A percentile compares a stretch with the other conserved stretches of the same genome.
Evolutionary conservation across 92 coral and sea anemone species (phyloP).

Genomic region (Parazoanthus swiftii): DNA sequence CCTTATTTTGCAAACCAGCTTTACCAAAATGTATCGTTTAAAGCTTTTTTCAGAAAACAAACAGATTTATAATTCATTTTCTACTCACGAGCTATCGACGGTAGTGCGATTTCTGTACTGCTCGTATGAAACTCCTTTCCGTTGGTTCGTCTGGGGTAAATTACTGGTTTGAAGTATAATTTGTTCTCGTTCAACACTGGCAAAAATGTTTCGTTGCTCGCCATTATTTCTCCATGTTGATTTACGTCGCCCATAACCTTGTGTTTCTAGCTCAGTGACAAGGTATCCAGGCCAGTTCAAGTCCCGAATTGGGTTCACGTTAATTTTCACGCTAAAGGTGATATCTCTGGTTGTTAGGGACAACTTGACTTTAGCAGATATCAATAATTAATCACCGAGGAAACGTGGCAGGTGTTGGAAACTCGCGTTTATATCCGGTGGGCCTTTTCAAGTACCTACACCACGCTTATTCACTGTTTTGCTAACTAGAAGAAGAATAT

Average conservation of each 20-base stretch:
- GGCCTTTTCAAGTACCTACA: background rate
- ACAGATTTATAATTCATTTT: background rate
- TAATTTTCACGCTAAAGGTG: background rate
- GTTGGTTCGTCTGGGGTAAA: constrained; percentile 20
- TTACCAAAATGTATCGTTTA: background rate
- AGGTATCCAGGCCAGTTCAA: background rate
- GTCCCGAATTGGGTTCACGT: background rate
- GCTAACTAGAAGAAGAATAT: background rate
- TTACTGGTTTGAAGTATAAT: constrained; percentile 22
- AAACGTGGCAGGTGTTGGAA: background rate
- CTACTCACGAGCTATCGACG: constrained; percentile 34
- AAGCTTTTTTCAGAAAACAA: background rate
- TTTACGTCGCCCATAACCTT: background rate
- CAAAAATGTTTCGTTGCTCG: background rate
- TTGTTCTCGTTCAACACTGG: constrained; percentile 24
- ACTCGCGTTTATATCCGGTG: background rate
- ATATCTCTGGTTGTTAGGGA: constrained; percentile 23
- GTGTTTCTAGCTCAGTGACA: background rate
- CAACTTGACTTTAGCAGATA: background rate
- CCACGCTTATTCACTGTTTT: background rate
- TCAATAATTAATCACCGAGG: constrained; percentile 19
- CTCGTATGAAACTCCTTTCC: constrained; percentile 13
- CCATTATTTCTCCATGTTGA: constrained; percentile 7
- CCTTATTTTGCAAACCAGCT: background rate
- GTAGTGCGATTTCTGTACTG: constrained; percentile 20